Percentiles rank a stretch among this genome's conserved stretches.
Conservation (phyloP, 2,888 invertebrate species). For the Phortica okadai region DNA sequence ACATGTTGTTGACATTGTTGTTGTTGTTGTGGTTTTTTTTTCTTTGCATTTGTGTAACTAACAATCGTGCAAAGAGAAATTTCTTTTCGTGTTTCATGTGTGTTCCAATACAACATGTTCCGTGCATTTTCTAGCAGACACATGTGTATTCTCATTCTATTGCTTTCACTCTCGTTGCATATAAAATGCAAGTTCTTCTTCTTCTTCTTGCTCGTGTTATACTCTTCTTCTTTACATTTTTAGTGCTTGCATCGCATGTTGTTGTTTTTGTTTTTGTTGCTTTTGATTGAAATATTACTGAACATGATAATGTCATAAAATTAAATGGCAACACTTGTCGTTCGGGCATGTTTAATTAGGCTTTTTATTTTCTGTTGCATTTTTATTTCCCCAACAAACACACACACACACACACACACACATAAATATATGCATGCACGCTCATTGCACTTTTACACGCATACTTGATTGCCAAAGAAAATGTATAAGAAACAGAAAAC, state of each 20-base stretch:
- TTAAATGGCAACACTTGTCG: constrained; percentile 68
- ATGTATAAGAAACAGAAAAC: constrained; percentile 18
- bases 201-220: background rate
- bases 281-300: constrained; percentile 50
- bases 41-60: too few species aligned
- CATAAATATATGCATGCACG: constrained; percentile 9
- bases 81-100: too few species aligned
- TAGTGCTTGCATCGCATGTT: background rate
- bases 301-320: constrained; percentile 70
- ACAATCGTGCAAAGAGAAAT: too few species aligned
- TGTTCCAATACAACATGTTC: too few species aligned
- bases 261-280: background rate
- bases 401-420: constrained; percentile 37
- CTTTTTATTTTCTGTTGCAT: constrained; percentile 59
- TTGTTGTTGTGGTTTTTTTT: too few species aligned
- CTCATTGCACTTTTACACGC: constrained; percentile 24
- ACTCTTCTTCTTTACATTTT: background rate
- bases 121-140: too few species aligned
- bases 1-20: too few species aligned
- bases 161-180: background rate
- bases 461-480: constrained; percentile 4
- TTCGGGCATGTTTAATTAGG: constrained; percentile 60
- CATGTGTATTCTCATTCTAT: too few species aligned
- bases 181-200: background rate
- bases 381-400: constrained; percentile 34